Evolutionary conservation across 1,140 invertebrate species (phyloP), one percentile per base, ranked within the genome.

Genomic region (Ephestia elutella): DNA sequence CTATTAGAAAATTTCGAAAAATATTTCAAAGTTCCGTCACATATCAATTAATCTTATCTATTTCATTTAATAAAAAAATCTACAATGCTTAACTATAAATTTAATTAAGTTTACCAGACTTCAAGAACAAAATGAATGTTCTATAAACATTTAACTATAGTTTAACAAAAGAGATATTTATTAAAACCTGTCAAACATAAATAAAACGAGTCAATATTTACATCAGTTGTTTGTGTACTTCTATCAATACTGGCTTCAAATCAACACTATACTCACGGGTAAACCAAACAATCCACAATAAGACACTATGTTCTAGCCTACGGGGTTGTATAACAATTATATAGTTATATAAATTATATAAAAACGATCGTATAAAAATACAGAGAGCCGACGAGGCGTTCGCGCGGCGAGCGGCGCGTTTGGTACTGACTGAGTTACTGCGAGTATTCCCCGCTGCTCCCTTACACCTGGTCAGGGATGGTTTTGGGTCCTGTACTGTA

Each of bases 221-320:
- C 30, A 32, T 7, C 30, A 32, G 30, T 17, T 44, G 38, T 44
- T 44, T 15, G 15, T 10, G 10, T 15, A 44, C 38, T 7, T 4
- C 2, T 44, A 15, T 44, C 38, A 44, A 44, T 44, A 44, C 38
- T 44, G 38, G n/a, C 38, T 44, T 7, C 30, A 10, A 32, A 32
- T 10, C 30, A 10, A 10, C 11, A 32, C 5, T 15, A 15, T 58
- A 65, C 58, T 58, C 57, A 65, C 59, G 19, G 49, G 18, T 53
- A 55, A 57, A 60, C 13, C 7, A 65, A 66, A 66, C 59, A 62
- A 66, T 57, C 28, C 64, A 64, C 58, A 60, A 53, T 59, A 63
- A 25, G 13, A 51, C 54, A 55, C 48, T 56, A 50, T 2, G 5
- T 5, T 11, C 50, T 53, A 53, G 13, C 19, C 50, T 53, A 53